A percentile compares a stretch with the other conserved stretches of the same genome.
Conservation (phyloP, 1,140 invertebrate species). For the Pollicipes pollicipes region DNA sequence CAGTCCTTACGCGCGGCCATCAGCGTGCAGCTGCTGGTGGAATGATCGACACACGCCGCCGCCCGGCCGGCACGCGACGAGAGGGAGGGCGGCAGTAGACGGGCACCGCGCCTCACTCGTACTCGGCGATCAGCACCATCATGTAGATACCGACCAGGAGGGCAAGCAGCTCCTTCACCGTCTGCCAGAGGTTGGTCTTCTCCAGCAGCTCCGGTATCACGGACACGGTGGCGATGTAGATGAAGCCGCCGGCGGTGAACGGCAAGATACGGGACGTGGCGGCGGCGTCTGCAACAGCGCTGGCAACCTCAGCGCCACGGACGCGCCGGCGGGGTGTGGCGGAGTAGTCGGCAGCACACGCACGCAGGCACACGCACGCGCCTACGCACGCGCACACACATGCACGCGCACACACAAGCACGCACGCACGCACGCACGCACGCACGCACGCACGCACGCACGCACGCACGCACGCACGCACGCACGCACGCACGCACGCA, state of each 20-base stretch:
- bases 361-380: neutral
- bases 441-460: too few species aligned
- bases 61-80: too few species aligned
- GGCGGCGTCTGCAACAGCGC: constrained; percentile 36
- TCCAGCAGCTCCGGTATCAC: constrained; percentile 84
- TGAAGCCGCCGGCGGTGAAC: constrained; percentile 94
- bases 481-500: too few species aligned
- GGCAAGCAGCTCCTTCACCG: constrained; percentile 65
- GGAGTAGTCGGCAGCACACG: constrained; percentile 15
- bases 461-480: too few species aligned
- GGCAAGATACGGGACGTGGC: constrained; percentile 73
- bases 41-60: too few species aligned
- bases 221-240: constrained; percentile 93
- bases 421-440: too few species aligned
- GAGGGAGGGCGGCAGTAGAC: too few species aligned
- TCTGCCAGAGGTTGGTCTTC: constrained; percentile 58
- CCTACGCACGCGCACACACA: neutral
- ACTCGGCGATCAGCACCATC: constrained; percentile 78
- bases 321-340: too few species aligned
- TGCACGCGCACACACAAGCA: neutral
- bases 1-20: too few species aligned
- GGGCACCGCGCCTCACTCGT: constrained; percentile 40
- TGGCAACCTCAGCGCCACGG: too few species aligned
- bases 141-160: constrained; percentile 67
- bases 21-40: too few species aligned